A percentile compares a stretch with the other conserved stretches of the same genome.
These are phyloP conservation scores for Caenorhabditis doughertyi DNA, from an alignment of 2,888 invertebrate genomes.

Conservation along the genomic window DNA sequence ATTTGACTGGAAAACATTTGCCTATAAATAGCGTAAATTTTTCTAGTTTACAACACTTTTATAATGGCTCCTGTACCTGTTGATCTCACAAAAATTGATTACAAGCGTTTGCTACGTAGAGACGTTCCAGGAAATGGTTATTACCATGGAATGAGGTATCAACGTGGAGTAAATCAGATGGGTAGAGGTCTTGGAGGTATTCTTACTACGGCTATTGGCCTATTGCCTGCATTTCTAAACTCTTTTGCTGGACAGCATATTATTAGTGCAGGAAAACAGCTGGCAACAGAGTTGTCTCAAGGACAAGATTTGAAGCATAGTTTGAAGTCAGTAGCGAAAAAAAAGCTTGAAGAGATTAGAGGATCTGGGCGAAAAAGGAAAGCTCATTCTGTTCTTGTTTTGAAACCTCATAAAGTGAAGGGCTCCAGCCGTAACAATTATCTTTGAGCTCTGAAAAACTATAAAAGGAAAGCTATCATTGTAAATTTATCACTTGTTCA, in stretches of 20 bases:
- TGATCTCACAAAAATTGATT: constrained; percentile 14
- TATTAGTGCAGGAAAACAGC: background rate
- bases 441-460: no score
- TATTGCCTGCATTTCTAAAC: background rate
- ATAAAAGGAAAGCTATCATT: no score
- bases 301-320: background rate
- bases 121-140: constrained; percentile 2
- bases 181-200: constrained; percentile 18
- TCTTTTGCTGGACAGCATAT: no score
- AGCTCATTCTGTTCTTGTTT: background rate
- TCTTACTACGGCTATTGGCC: background rate
- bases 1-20: constrained; percentile 17
- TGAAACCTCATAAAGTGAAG: constrained; percentile 1
- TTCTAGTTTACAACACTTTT: background rate
- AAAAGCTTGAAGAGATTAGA: background rate
- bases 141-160: constrained; percentile 9
- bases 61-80: constrained; percentile 24
- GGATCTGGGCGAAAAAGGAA: constrained; percentile 11
- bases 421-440: background rate
- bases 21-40: background rate
- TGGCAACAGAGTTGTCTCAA: background rate
- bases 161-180: constrained; percentile 12
- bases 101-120: background rate
- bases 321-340: background rate
- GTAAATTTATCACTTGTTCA: no score